phyloP scores from a whole-genome alignment of 2,113 vertebrate species.

The Silurus meridionalis region DNA sequence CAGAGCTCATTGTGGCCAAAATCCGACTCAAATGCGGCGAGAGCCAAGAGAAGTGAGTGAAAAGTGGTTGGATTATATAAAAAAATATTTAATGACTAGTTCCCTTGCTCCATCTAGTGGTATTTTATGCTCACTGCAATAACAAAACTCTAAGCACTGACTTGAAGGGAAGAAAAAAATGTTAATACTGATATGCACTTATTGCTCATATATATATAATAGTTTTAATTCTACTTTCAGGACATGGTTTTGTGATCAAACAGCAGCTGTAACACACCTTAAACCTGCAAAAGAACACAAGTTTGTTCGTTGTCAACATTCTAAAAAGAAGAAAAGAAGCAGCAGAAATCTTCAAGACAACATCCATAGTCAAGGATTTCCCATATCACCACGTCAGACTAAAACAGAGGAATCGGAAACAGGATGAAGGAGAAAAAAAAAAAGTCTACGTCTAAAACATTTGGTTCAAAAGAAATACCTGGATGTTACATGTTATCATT shows the following conservation, averaged over 20 bases:
- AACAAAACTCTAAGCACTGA: not conserved
- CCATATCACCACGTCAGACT: not conserved
- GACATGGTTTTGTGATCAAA: slow-evolving; percentile 76
- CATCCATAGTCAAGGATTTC: not conserved
- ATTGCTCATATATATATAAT: not conserved
- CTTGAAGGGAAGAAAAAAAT: not conserved
- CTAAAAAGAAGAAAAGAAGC: slow-evolving; percentile 35
- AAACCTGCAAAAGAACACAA: slow-evolving; percentile 74
- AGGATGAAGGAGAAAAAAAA: not conserved
- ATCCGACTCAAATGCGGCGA: slow-evolving; percentile 80
- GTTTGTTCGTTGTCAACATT: slow-evolving; percentile 73
- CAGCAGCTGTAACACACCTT: slow-evolving; percentile 64
- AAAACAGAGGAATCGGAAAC: not conserved
- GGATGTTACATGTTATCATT: slow-evolving; percentile 66
- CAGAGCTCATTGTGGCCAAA: slow-evolving; percentile 70
- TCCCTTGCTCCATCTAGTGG: slow-evolving; percentile 26
- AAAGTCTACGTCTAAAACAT: not conserved
- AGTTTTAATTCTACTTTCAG: slow-evolving; percentile 60
- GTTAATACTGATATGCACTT: not conserved
- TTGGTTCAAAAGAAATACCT: slow-evolving; percentile 15
- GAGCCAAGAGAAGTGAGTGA: slow-evolving; percentile 79
- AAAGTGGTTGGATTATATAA: not conserved
- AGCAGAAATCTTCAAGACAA: not conserved
- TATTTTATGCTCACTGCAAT: not conserved
- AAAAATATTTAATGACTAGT: not conserved